Evolutionary conservation across 2,888 invertebrate genomes (phyloP).

Genomic region (Melanostoma mellinum): DNA sequence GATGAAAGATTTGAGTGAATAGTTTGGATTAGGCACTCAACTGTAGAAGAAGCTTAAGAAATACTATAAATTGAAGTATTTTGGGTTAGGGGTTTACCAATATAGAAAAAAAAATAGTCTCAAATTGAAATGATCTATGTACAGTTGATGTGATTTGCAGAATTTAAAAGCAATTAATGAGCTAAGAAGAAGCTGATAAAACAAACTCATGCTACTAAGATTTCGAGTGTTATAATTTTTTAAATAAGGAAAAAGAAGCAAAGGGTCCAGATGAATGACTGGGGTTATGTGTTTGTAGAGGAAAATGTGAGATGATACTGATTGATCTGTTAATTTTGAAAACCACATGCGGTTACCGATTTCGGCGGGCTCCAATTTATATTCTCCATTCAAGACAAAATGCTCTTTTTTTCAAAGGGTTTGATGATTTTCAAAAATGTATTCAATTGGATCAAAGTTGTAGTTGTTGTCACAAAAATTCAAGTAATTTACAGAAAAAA

Average conservation of each 20-base stretch:
- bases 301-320: constrained; percentile 46
- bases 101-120: too few relatives aligned
- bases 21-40: constrained; percentile 14
- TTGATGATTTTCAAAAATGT: too few relatives aligned
- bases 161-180: constrained; percentile 24
- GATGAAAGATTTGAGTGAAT: too few relatives aligned
- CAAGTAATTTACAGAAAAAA: too few relatives aligned
- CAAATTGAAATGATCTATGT: too few relatives aligned
- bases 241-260: constrained; percentile 45
- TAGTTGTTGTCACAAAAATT: too few relatives aligned
- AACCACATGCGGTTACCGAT: too few relatives aligned
- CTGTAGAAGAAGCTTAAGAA: constrained; percentile 32
- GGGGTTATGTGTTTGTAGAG: constrained; percentile 38
- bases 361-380: too few relatives aligned
- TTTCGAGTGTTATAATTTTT: constrained; percentile 24
- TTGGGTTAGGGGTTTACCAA: too few relatives aligned
- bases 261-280: constrained; percentile 28
- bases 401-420: not conserved
- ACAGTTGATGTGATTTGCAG: constrained; percentile 23
- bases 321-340: not conserved
- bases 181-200: not conserved
- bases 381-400: too few relatives aligned
- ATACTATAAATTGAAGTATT: too few relatives aligned
- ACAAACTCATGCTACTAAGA: constrained; percentile 45
- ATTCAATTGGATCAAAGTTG: too few relatives aligned